phyloP scores from a whole-genome alignment of 2,797 vertebrate species.

The Liparis tanakae region DNA sequence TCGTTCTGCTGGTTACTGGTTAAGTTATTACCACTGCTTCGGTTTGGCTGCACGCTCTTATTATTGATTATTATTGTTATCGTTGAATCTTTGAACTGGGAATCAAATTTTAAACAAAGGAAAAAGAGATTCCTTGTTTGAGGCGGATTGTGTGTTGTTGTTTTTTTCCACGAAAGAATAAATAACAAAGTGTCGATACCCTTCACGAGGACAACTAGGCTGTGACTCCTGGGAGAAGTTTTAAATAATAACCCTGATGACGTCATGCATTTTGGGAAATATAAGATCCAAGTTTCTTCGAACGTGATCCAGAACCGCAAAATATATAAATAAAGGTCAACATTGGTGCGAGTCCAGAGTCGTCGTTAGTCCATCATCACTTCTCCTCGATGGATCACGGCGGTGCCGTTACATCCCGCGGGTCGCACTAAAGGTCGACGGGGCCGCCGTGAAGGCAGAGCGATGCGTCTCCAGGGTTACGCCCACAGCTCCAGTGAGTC shows the following conservation, averaged over 20 bases:
- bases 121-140: background rate
- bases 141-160: background rate
- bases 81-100: background rate
- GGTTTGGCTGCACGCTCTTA: conserved; percentile 3
- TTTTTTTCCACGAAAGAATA: background rate
- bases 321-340: too few relatives aligned
- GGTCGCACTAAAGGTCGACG: conserved; percentile 19
- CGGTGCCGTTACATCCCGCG: background rate
- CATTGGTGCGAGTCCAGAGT: conserved; percentile 21
- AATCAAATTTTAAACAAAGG: conserved; percentile 26
- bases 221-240: background rate
- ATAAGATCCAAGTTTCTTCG: background rate
- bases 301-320: background rate
- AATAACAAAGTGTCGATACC: background rate
- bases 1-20: conserved; percentile 6
- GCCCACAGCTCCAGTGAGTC: conserved; percentile 31
- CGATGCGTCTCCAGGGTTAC: conserved; percentile 12
- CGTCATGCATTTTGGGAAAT: conserved; percentile 5
- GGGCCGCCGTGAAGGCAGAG: conserved; percentile 4
- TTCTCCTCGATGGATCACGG: conserved; percentile 31
- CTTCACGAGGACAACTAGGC: background rate
- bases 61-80: conserved; percentile 13
- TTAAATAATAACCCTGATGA: conserved; percentile 15
- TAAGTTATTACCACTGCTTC: conserved; percentile 20
- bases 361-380: conserved; percentile 2